Evolutionary conservation across 2,888 invertebrate species (phyloP).

Genomic region (Agrochola litura): DNA sequence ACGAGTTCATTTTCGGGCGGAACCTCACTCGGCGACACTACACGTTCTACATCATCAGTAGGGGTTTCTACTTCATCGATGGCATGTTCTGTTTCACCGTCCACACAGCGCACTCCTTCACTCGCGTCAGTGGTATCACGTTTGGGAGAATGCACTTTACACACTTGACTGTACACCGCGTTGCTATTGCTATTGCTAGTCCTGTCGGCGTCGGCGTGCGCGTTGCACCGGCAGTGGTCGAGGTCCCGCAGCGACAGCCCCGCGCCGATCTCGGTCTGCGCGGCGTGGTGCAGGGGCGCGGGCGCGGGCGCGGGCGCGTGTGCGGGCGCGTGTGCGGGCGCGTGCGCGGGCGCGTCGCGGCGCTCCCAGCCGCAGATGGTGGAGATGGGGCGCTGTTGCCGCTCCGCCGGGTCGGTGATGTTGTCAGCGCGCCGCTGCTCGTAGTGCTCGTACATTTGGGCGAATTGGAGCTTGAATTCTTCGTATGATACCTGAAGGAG

Average conservation of each 20-base stretch:
- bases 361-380: constrained; percentile 99
- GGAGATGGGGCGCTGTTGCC: constrained; percentile 98
- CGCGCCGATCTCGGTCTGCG: constrained; percentile 87
- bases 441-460: constrained; percentile 99
- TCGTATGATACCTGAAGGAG: constrained; percentile 96
- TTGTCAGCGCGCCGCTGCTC: constrained; percentile 98
- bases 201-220: constrained; percentile 71
- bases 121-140: constrained; percentile 50
- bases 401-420: constrained; percentile 97
- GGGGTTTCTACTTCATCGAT: constrained; percentile 74
- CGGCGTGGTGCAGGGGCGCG: constrained; percentile 78
- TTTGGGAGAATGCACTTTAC: constrained; percentile 91
- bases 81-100: constrained; percentile 75
- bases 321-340: constrained; percentile 36
- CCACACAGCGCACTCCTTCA: constrained; percentile 62
- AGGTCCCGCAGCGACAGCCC: constrained; percentile 86
- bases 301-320: constrained; percentile 25
- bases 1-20: constrained; percentile 73
- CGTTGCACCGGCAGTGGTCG: constrained; percentile 83
- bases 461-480: constrained; percentile 99
- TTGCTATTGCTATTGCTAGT: constrained; percentile 81
- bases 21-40: constrained; percentile 36
- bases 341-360: constrained; percentile 26
- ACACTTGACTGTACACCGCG: constrained; percentile 91
- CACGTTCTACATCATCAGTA: constrained; percentile 39